phyloP scores from a whole-genome alignment of 2,797 vertebrate genomes.

The Geotrypetes seraphini region DNA sequence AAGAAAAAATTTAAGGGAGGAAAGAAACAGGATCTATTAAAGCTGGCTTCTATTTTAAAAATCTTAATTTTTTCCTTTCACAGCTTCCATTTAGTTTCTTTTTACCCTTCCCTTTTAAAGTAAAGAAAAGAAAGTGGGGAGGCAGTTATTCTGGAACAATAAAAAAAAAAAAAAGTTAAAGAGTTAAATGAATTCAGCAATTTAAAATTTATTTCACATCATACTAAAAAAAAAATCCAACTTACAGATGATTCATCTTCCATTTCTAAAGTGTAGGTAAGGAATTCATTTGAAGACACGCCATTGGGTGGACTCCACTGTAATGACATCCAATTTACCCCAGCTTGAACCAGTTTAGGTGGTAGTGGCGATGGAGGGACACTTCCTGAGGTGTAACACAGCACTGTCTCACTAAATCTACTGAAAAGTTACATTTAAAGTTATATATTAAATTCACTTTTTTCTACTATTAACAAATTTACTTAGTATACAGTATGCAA shows the following conservation, averaged over 20 bases:
- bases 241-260: constrained; percentile 63
- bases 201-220: neutral
- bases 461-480: neutral
- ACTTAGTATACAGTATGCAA: neutral
- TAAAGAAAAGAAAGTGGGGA: no score
- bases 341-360: constrained; percentile 37
- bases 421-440: constrained; percentile 31
- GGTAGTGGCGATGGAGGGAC: constrained; percentile 39
- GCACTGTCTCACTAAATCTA: constrained; percentile 54
- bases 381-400: constrained; percentile 49
- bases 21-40: no score
- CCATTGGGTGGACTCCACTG: constrained; percentile 50
- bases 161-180: no score
- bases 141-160: no score
- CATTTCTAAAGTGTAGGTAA: constrained; percentile 61
- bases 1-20: neutral
- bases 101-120: no score
- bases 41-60: no score
- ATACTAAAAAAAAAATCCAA: constrained; percentile 1
- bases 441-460: neutral
- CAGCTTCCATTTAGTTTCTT: no score
- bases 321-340: constrained; percentile 48
- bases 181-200: no score
- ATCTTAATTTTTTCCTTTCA: no score
- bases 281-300: constrained; percentile 27